Conservation (phyloP, 2,888 invertebrate species). For the Iselma pallidipennis region DNA sequence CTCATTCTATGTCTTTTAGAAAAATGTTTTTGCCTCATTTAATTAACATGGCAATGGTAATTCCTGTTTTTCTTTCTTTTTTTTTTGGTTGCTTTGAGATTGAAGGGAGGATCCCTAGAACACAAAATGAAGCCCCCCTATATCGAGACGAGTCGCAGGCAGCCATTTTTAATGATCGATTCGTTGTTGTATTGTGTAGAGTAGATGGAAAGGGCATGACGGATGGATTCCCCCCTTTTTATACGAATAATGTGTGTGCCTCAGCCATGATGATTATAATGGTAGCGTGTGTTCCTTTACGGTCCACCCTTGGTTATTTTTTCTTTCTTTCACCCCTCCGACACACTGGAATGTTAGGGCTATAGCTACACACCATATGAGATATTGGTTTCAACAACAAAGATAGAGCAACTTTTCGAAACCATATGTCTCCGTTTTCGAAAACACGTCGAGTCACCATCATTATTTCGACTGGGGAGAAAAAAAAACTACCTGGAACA, state of each 20-base stretch:
- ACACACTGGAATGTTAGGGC: background rate
- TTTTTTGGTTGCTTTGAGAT: background rate
- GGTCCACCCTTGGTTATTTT: background rate
- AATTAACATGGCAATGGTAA: background rate
- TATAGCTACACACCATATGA: too few relatives aligned
- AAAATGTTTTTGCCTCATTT: conserved; percentile 19
- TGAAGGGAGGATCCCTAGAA: background rate
- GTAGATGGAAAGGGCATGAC: conserved; percentile 21
- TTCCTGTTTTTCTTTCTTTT: background rate
- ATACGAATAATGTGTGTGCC: background rate
- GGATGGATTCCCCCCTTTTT: background rate
- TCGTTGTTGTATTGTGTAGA: conserved; percentile 11
- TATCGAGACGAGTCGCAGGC: conserved; percentile 14
- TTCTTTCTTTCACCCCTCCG: background rate
- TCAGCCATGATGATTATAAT: background rate
- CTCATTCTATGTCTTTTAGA: background rate
- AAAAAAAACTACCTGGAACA: conserved; percentile 16
- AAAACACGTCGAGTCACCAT: conserved; percentile 24
- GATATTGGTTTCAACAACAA: conserved; percentile 17
- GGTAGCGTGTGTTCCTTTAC: background rate
- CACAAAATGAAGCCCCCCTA: conserved; percentile 35
- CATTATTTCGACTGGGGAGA: too few relatives aligned
- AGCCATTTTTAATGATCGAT: conserved; percentile 29
- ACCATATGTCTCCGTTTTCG: conserved; percentile 26
- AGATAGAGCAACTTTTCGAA: conserved; percentile 25